phyloP scores from a whole-genome alignment of 2,113 vertebrate genomes.

The Microcebus tavaratra region DNA sequence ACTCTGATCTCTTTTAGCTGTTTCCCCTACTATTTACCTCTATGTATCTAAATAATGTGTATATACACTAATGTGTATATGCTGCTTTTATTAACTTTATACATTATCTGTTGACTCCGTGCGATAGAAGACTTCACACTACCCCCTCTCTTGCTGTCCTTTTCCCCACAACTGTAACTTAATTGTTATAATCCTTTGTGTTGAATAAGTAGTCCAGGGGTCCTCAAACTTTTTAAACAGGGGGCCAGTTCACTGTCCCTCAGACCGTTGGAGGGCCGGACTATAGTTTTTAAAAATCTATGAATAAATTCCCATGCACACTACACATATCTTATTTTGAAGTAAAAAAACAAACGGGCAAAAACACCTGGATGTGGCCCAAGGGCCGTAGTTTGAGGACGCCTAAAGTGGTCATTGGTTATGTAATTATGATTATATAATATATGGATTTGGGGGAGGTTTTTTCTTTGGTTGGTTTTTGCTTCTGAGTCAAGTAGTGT shows the following conservation, averaged over 20 bases:
- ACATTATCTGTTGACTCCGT: neutral
- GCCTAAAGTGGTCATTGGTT: neutral
- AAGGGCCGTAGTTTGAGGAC: no score
- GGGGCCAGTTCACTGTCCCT: no score
- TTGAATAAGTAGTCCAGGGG: neutral
- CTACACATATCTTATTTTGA: no score
- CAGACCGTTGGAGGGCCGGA: no score
- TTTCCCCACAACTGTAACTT: neutral
- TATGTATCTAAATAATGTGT: neutral
- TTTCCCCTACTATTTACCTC: neutral
- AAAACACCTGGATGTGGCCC: no score
- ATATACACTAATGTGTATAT: neutral
- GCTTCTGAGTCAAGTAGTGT: neutral
- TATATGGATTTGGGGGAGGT: neutral
- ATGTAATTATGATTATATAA: neutral
- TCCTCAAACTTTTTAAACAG: no score
- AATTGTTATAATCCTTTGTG: conserved; percentile 8
- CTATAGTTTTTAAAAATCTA: no score
- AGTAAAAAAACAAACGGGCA: no score
- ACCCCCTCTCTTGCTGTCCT: neutral
- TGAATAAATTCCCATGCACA: no score
- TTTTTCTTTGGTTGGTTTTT: no score
- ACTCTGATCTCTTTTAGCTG: neutral
- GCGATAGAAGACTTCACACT: neutral
- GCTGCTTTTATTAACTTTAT: neutral